These are phyloP conservation scores for Metridium senile DNA, from an alignment of 92 coral and sea anemone genomes.

Conservation along the genomic window DNA sequence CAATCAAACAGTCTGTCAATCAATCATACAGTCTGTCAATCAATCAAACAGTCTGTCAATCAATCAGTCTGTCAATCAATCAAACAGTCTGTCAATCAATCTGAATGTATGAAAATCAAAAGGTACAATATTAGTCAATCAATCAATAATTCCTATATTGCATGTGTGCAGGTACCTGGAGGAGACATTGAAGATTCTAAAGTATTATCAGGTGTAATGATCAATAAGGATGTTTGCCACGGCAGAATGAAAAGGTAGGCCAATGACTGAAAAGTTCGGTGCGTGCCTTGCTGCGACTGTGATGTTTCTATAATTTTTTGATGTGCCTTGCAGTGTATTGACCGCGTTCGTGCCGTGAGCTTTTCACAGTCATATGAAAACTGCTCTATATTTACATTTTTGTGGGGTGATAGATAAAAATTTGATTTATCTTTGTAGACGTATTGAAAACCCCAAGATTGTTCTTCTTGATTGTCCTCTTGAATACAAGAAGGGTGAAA, in stretches of 20 bases:
- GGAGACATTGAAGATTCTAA: conserved; percentile 95
- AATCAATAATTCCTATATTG: neutral
- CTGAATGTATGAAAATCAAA: too few species aligned
- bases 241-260: conserved; percentile 95
- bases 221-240: conserved; percentile 97
- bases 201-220: conserved; percentile 96
- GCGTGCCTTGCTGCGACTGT: too few species aligned
- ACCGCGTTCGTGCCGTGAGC: too few species aligned
- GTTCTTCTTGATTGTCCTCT: conserved; percentile 90
- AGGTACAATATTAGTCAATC: conserved; percentile 42
- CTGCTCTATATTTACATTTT: too few species aligned
- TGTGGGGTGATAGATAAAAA: too few species aligned
- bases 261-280: too few species aligned
- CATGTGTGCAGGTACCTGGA: conserved; percentile 81
- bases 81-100: neutral
- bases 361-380: too few species aligned
- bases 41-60: neutral
- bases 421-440: too few species aligned
- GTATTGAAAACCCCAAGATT: conserved; percentile 93
- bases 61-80: neutral
- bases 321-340: too few species aligned
- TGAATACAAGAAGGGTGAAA: conserved; percentile 99
- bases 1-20: neutral
- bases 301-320: too few species aligned
- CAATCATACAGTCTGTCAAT: neutral